Evolutionary conservation across 2,797 vertebrate species (phyloP), one percentile per base, ranked within the genome.

Genomic region (Malurus splendens): DNA sequence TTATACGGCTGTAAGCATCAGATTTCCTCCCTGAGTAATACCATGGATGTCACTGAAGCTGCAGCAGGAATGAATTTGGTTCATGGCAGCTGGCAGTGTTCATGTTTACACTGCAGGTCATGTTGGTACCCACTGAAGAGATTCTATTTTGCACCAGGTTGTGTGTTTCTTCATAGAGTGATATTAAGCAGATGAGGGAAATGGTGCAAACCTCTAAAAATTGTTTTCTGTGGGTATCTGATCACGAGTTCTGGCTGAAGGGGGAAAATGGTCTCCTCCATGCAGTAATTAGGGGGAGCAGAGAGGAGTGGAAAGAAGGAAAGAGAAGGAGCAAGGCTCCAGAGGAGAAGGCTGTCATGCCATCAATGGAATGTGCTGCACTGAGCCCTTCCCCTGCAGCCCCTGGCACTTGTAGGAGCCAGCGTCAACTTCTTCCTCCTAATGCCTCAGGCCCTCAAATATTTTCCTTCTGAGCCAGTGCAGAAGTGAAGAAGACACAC

Each of bases 331-430:
- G 27, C 2, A 1, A 72, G 11, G 48, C 30, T 19, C 25, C 1
- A 4, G 30, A 68, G 59, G 18, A 67, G 45, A 30, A 48, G 9
- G 33, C 67, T 10, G 20, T 9, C 33, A 51, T 44, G 22, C 30
- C 1, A 0, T 48, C 57, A 27, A 4, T 30, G 70, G 12, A 12
- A 50, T 24, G 47, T 39, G 33, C 39, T 64, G 38, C 66, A 6
- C 17, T 0, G 0, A 77, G 42, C 13, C 68, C 33, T 66, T 41
- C 2, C 0, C 32, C 24, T 0, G 0, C 22, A 62, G 41, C 6
- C 62, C 17, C 47, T 3, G 1, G 11, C 22, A 14, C 42, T 16
- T 57, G 27, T 5, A 65, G 30, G 42, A 32, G 12, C 28, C 50
- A 56, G 47, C 22, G 1, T 7, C 54, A 80, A 11, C 28, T 14